phyloP scores from a whole-genome alignment of 2,888 invertebrate species.

The Lithophane ornitopus region DNA sequence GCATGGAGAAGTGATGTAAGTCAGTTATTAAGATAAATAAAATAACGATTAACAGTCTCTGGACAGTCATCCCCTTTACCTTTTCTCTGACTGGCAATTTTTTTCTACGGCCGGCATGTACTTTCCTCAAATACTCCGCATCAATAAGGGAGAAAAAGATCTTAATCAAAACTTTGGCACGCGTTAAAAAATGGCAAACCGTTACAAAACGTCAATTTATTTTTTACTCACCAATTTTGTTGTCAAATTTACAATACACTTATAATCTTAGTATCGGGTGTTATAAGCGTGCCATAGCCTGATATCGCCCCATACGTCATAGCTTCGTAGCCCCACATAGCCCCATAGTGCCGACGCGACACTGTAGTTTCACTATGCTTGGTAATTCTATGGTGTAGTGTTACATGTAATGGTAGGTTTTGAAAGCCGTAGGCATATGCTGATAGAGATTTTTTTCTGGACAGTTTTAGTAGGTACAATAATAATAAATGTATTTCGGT shows the following conservation, averaged over 20 bases:
- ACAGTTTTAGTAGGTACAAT: no score
- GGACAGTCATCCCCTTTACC: no score
- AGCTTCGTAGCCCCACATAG: not conserved
- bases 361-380: not conserved
- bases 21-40: no score
- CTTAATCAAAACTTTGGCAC: constrained; percentile 20
- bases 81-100: no score
- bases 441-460: not conserved
- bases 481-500: no score
- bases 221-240: constrained; percentile 32
- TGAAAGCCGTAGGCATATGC: not conserved
- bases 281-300: constrained; percentile 26
- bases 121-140: not conserved
- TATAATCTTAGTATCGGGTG: constrained; percentile 46
- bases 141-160: not conserved
- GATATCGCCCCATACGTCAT: not conserved
- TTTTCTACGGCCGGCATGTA: no score
- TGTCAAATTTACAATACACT: constrained; percentile 44
- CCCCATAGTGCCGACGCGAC: not conserved
- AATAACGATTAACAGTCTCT: no score
- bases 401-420: constrained; percentile 46
- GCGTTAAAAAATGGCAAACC: constrained; percentile 38
- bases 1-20: no score
- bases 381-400: constrained; percentile 54
- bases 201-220: constrained; percentile 28